Evolutionary conservation across 2,888 invertebrate genomes (phyloP).

Genomic region (Scrobipalpa costella): DNA sequence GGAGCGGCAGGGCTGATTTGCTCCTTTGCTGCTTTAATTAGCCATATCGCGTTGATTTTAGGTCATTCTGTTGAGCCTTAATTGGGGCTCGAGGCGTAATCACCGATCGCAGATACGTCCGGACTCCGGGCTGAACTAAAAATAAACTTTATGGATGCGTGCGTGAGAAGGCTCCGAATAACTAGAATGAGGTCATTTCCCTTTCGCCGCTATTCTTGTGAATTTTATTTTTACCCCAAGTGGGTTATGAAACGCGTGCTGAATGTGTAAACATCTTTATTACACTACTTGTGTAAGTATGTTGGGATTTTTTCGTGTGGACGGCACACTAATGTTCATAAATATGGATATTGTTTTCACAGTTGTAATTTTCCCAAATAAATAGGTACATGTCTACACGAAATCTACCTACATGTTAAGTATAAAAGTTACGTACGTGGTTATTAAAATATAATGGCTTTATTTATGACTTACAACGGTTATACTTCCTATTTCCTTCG

Average conservation of each 20-base stretch:
- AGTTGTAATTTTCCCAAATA: neutral
- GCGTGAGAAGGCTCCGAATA: conserved; percentile 68
- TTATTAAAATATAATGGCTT: too few species aligned
- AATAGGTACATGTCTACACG: too few species aligned
- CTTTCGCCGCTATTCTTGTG: conserved; percentile 64
- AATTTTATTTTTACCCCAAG: conserved; percentile 58
- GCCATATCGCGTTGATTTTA: conserved; percentile 59
- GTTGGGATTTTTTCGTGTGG: neutral
- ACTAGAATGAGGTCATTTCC: conserved; percentile 73
- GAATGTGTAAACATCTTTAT: conserved; percentile 37
- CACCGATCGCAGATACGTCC: conserved; percentile 67
- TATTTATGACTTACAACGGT: too few species aligned
- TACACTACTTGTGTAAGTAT: neutral
- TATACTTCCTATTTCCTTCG: neutral
- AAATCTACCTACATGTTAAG: too few species aligned
- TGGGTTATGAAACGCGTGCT: conserved; percentile 46
- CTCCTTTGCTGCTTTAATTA: conserved; percentile 50
- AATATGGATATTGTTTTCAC: neutral
- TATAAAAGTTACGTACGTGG: too few species aligned
- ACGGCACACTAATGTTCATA: too few species aligned
- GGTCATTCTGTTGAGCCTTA: conserved; percentile 57
- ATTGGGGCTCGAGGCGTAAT: conserved; percentile 65
- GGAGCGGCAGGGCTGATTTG: conserved; percentile 41
- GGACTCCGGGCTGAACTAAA: conserved; percentile 53
- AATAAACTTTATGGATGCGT: conserved; percentile 73